These are phyloP conservation scores for Gastracanthus pulcherrimus DNA, from an alignment of 2,888 invertebrate species.

Conservation along the genomic window DNA sequence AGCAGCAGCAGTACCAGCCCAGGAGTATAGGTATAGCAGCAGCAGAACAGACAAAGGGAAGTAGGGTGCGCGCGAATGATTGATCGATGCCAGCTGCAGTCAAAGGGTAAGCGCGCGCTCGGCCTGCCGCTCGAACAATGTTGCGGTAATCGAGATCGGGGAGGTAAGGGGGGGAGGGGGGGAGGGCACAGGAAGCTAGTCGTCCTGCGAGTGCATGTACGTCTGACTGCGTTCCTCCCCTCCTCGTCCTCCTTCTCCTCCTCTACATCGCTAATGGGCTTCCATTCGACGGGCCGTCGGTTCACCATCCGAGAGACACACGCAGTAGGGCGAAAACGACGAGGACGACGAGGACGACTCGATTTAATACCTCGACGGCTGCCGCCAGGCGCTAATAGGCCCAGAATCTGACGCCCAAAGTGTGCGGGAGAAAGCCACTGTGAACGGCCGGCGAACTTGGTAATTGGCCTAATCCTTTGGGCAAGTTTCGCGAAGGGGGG, in stretches of 20 bases:
- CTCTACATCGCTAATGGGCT: constrained; percentile 55
- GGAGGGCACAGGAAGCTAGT: neutral
- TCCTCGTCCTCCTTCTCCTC: too few relatives aligned
- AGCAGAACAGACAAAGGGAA: neutral
- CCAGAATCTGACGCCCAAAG: constrained; percentile 14
- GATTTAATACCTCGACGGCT: constrained; percentile 12
- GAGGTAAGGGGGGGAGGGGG: neutral
- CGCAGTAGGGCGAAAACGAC: neutral
- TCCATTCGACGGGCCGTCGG: constrained; percentile 36
- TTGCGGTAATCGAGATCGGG: constrained; percentile 47
- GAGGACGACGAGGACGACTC: neutral
- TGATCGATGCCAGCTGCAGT: constrained; percentile 9
- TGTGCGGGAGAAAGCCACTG: neutral
- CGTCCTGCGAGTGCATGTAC: neutral
- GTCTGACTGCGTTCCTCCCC: neutral
- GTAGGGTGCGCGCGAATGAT: neutral
- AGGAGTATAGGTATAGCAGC: neutral
- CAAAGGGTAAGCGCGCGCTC: neutral
- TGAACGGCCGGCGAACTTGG: constrained; percentile 1
- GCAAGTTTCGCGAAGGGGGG: constrained; percentile 14
- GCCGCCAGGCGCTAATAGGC: constrained; percentile 14
- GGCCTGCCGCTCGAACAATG: constrained; percentile 55
- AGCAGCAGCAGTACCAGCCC: too few relatives aligned
- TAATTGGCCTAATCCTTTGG: constrained; percentile 39
- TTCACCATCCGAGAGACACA: too few relatives aligned